Conservation (phyloP, 53 echinoderm and acorn worm species). For the Stichopus horrens region DNA sequence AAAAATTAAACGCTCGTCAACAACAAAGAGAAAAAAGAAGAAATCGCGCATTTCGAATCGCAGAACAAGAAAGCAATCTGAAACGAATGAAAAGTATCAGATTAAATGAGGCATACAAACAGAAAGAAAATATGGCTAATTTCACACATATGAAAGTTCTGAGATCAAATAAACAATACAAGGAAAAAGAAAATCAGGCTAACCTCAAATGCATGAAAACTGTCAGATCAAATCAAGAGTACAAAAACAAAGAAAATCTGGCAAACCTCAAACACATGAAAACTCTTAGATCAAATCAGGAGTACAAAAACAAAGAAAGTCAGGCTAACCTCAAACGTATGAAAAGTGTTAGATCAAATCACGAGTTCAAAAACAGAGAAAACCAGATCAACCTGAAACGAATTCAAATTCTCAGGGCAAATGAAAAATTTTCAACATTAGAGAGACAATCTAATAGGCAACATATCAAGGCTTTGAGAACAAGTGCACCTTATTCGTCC, state of each 20-base stretch:
- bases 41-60: neutral
- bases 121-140: neutral
- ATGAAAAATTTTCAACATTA: neutral
- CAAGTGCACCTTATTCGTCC: neutral
- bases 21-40: neutral
- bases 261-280: too few relatives aligned
- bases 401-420: neutral
- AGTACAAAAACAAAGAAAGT: too few relatives aligned
- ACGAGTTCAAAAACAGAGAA: slow-evolving; percentile 1
- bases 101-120: neutral
- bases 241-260: neutral
- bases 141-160: neutral
- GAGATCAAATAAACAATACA: neutral
- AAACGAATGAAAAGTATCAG: neutral
- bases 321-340: neutral
- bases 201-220: neutral
- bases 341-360: neutral
- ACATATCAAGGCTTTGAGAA: neutral
- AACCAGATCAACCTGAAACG: neutral
- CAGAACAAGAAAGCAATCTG: neutral
- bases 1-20: neutral
- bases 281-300: too few relatives aligned
- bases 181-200: neutral
- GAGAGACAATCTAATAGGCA: slow-evolving; percentile 1
- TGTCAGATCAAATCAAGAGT: neutral